A percentile compares a stretch with the other conserved stretches of the same genome.
phyloP scores from a whole-genome alignment of 2,797 vertebrate species.

The Perodicticus potto region DNA sequence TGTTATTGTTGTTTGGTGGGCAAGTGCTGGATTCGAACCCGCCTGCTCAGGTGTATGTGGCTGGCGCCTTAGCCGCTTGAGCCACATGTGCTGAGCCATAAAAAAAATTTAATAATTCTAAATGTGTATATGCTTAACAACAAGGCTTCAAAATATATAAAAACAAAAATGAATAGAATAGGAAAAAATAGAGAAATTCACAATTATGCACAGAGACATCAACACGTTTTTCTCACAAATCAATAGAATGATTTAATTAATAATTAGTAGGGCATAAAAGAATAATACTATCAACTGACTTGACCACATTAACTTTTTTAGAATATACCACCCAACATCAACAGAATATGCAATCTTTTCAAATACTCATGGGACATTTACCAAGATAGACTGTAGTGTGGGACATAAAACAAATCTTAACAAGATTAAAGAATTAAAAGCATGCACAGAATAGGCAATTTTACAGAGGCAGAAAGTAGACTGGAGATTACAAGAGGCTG shows the following conservation, averaged over 20 bases:
- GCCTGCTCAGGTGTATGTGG: too few species aligned
- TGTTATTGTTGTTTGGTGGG: too few species aligned
- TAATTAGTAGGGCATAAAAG: constrained; percentile 4
- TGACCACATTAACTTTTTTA: constrained; percentile 29
- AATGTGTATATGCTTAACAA: neutral
- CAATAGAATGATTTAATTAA: constrained; percentile 34
- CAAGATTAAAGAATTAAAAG: neutral
- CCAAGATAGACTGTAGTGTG: neutral
- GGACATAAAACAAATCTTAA: constrained; percentile 32
- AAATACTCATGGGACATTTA: constrained; percentile 9
- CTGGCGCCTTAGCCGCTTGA: too few species aligned
- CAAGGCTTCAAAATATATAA: neutral
- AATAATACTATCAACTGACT: neutral
- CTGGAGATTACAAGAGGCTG: neutral
- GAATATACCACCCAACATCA: neutral
- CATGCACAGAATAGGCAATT: constrained; percentile 1
- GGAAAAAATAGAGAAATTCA: neutral
- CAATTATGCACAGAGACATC: neutral
- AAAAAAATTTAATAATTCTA: constrained; percentile 30
- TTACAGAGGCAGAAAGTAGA: constrained; percentile 18
- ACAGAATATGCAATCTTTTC: constrained; percentile 30
- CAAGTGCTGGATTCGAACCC: too few species aligned
- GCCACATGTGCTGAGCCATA: too few species aligned
- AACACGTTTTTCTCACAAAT: constrained; percentile 36
- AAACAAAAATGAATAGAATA: constrained; percentile 26